Percentiles rank a stretch among this genome's conserved stretches.
Conservation (phyloP, 2,888 invertebrate genomes). For the Drosophila rubida region DNA sequence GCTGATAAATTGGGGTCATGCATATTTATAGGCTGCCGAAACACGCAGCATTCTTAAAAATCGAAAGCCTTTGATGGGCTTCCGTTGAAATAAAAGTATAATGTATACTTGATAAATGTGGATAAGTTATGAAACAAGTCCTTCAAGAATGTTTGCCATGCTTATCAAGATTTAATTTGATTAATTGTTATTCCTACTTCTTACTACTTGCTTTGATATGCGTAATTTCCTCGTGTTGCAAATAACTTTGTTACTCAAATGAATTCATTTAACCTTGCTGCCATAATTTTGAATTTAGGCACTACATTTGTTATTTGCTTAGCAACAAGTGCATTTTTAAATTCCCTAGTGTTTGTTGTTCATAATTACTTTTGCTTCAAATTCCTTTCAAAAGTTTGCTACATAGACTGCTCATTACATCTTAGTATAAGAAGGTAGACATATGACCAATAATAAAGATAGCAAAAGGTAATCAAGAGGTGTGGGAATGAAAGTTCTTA, state of each 20-base stretch:
- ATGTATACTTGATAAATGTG: neutral
- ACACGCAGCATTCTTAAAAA: slow-evolving; percentile 14
- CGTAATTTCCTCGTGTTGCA: neutral
- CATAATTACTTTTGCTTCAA: neutral
- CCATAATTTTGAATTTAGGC: neutral
- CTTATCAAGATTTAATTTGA: neutral
- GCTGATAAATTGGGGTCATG: slow-evolving; percentile 22
- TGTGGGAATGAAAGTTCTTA: neutral
- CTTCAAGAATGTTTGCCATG: neutral
- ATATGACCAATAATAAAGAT: no score
- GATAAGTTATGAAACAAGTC: neutral
- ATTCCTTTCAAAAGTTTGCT: neutral
- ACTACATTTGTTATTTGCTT: neutral
- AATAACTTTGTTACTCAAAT: neutral
- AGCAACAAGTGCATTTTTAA: neutral
- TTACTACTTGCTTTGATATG: neutral
- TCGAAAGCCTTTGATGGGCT: slow-evolving; percentile 3
- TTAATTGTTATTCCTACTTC: neutral
- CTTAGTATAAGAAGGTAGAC: no score
- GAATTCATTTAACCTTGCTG: neutral
- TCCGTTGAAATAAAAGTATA: neutral
- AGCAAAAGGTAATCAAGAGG: neutral
- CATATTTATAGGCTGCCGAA: slow-evolving; percentile 8
- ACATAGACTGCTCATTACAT: no score
- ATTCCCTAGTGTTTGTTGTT: neutral